Evolutionary conservation across 2,888 invertebrate species (phyloP).

Genomic region (Panzeria rudis): DNA sequence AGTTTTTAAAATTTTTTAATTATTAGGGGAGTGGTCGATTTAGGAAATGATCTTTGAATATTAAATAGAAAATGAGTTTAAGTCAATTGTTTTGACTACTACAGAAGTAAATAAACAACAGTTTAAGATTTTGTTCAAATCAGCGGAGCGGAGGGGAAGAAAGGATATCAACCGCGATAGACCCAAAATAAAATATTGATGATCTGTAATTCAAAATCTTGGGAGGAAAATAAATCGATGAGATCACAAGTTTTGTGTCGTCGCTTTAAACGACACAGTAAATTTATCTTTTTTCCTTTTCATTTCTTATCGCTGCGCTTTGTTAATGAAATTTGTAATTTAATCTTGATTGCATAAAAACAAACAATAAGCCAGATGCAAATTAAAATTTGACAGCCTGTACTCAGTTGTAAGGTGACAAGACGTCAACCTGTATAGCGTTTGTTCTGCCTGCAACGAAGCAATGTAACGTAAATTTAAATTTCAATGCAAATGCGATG

Average conservation of each 20-base stretch:
- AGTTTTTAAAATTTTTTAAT: conserved; percentile 34
- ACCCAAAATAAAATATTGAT: too few species aligned
- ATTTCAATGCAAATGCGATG: conserved; percentile 14
- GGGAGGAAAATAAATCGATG: not conserved
- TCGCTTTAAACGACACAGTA: too few species aligned
- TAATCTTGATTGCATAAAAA: conserved; percentile 33
- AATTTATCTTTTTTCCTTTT: not conserved
- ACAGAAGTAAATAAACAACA: not conserved
- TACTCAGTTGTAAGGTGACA: conserved; percentile 67
- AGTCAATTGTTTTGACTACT: not conserved
- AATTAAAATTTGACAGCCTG: conserved; percentile 67
- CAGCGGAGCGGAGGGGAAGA: too few species aligned
- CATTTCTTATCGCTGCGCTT: not conserved
- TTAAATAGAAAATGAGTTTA: conserved; percentile 34
- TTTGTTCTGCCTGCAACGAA: conserved; percentile 7
- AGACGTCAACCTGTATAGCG: conserved; percentile 49
- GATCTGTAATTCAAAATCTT: too few species aligned
- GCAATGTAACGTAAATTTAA: not conserved
- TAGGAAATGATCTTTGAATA: conserved; percentile 48
- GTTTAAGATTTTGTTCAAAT: not conserved
- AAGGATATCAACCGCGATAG: too few species aligned
- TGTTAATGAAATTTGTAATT: conserved; percentile 14
- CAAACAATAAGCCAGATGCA: conserved; percentile 41
- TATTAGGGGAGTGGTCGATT: conserved; percentile 62
- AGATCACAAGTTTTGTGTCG: not conserved